Evolutionary conservation across 2,888 invertebrate species (phyloP).

Genomic region (Mellilla xanthometata): DNA sequence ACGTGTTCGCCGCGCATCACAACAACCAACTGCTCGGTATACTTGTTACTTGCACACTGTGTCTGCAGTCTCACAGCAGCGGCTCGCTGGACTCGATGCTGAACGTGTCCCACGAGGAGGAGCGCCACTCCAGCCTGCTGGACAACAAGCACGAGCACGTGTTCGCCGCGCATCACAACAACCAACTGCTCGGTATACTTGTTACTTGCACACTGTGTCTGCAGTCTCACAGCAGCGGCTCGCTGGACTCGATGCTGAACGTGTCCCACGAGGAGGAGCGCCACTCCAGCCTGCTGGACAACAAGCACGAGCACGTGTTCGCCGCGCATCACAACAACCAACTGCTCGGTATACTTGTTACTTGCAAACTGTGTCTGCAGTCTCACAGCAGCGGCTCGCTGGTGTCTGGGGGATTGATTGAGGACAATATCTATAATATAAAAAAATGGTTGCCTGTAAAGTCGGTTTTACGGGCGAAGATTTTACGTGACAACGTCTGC

Average conservation of each 20-base stretch:
- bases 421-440: too few species aligned
- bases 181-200: conserved; percentile 64
- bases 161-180: conserved; percentile 59
- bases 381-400: conserved; percentile 92
- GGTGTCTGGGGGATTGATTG: too few species aligned
- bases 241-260: conserved; percentile 93
- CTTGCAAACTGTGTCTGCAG: conserved; percentile 76
- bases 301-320: conserved; percentile 67
- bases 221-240: conserved; percentile 91
- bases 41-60: conserved; percentile 79
- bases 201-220: conserved; percentile 62
- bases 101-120: conserved; percentile 93
- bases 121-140: conserved; percentile 72
- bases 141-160: conserved; percentile 70
- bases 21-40: conserved; percentile 63
- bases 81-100: conserved; percentile 94
- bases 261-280: conserved; percentile 92
- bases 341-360: conserved; percentile 54
- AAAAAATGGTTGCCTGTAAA: too few species aligned
- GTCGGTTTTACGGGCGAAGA: too few species aligned
- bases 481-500: too few species aligned
- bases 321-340: conserved; percentile 60
- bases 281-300: conserved; percentile 60
- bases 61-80: conserved; percentile 89
- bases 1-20: conserved; percentile 61